Conservation (phyloP, 2,113 vertebrate genomes). For the Callochromis pleurospilus region DNA sequence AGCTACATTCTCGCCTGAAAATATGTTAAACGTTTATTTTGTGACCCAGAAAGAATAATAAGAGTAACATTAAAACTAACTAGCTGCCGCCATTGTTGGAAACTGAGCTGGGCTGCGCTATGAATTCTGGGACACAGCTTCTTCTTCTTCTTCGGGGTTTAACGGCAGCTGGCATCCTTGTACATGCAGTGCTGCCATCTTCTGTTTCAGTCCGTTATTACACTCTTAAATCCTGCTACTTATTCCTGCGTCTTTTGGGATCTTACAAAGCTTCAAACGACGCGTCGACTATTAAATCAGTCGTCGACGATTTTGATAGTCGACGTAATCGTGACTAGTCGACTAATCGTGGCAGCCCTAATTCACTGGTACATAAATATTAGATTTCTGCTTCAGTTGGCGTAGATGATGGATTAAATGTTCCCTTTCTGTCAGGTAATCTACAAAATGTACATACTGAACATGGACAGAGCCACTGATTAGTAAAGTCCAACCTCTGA, state of each 20-base stretch:
- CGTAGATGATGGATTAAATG: neutral
- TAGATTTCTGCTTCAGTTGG: neutral
- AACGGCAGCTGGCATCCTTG: neutral
- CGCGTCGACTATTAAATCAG: accelerated
- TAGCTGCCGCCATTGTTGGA: neutral
- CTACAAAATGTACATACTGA: neutral
- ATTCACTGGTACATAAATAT: neutral
- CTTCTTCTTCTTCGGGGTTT: neutral
- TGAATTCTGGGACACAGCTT: accelerated
- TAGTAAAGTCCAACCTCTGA: neutral
- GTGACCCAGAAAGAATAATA: neutral
- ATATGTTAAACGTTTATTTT: neutral
- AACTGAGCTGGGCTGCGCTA: accelerated
- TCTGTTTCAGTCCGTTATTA: neutral
- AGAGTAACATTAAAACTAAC: neutral
- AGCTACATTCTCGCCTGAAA: neutral
- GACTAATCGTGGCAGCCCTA: neutral
- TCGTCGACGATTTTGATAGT: accelerated
- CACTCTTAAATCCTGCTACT: neutral
- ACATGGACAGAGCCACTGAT: neutral
- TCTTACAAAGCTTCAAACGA: neutral
- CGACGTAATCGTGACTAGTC: neutral
- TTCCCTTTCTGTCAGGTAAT: neutral
- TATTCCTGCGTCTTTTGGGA: accelerated
- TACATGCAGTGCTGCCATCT: neutral